Conservation (phyloP, 2,797 vertebrate species). For the Lepus oiostolus region DNA sequence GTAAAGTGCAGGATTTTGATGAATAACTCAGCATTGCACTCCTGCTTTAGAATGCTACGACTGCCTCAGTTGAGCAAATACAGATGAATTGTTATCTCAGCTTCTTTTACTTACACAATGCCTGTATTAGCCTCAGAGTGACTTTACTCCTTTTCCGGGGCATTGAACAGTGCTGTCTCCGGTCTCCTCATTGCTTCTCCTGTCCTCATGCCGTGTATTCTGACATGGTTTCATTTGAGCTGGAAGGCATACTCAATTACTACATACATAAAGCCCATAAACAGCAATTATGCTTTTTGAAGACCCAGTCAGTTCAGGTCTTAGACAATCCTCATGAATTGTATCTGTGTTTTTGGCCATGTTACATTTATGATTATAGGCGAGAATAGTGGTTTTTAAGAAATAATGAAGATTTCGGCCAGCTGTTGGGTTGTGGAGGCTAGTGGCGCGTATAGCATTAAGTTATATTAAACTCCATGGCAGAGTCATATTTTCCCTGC, state of each 20-base stretch:
- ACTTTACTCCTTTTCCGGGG: conserved; percentile 58
- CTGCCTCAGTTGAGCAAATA: conserved; percentile 12
- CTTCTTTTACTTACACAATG: background rate
- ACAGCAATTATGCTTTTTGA: conserved; percentile 79
- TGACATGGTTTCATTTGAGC: conserved; percentile 75
- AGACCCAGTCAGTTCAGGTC: conserved; percentile 73
- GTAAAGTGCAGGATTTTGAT: background rate
- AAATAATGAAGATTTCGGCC: background rate
- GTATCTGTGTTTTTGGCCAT: conserved; percentile 44
- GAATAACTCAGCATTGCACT: background rate
- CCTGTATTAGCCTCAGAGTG: conserved; percentile 9
- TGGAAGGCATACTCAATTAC: conserved; percentile 69
- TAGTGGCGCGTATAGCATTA: background rate
- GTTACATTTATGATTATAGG: conserved; percentile 51
- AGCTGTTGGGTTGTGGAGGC: background rate
- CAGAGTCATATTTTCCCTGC: background rate
- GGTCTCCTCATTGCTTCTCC: conserved; percentile 65
- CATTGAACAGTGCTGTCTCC: conserved; percentile 62
- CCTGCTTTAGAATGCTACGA: conserved; percentile 18
- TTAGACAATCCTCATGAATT: conserved; percentile 45
- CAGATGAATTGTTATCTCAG: background rate
- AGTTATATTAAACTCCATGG: background rate
- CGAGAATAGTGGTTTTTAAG: conserved; percentile 39
- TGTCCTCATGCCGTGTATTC: conserved; percentile 59
- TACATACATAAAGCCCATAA: conserved; percentile 68